phyloP scores from a whole-genome alignment of 2,113 vertebrate genomes.

The Catharus minimus region DNA sequence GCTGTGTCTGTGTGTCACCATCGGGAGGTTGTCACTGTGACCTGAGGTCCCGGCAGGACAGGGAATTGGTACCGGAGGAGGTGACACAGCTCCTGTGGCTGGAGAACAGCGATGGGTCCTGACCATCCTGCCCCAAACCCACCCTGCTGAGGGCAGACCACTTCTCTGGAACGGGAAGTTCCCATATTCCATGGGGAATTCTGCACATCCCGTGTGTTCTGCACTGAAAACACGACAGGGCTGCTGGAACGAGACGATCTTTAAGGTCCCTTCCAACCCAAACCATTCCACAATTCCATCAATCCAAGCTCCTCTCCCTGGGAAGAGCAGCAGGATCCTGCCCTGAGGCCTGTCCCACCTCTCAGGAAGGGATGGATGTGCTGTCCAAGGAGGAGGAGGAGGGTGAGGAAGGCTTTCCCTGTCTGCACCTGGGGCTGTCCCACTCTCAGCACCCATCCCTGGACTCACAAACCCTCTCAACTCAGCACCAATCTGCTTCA shows the following conservation, averaged over 20 bases:
- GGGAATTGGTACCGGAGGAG: fast-evolving
- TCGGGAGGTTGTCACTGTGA: neutral
- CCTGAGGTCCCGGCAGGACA: neutral
- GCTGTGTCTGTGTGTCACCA: fast-evolving
- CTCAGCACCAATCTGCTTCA: neutral
- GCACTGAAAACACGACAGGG: neutral
- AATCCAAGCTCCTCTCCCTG: neutral
- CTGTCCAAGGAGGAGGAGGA: neutral
- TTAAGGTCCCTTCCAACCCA: neutral
- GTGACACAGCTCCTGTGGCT: neutral
- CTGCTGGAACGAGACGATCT: neutral
- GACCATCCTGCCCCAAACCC: neutral
- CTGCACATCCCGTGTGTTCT: fast-evolving
- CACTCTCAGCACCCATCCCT: neutral
- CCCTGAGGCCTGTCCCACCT: fast-evolving
- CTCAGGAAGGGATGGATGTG: neutral
- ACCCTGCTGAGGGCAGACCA: fast-evolving
- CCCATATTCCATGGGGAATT: fast-evolving
- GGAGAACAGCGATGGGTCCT: neutral
- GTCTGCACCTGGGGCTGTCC: neutral
- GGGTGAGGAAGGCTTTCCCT: neutral
- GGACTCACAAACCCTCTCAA: neutral
- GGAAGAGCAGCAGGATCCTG: neutral
- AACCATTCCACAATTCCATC: too few relatives aligned
- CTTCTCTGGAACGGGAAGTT: neutral